Conservation (phyloP, 2,888 invertebrate genomes). For the Ophion slaviceki region DNA sequence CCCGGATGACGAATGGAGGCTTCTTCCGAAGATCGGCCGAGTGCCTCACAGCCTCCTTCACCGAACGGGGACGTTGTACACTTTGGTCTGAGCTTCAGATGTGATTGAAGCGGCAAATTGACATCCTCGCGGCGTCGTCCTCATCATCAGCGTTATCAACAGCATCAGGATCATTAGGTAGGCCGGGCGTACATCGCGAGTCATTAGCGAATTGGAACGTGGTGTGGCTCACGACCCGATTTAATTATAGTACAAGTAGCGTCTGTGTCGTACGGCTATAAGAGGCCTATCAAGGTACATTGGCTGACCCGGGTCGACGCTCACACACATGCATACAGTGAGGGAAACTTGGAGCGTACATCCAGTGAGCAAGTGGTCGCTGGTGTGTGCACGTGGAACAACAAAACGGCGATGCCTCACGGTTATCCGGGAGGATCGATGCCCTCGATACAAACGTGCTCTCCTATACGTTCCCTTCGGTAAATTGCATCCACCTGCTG, state of each 20-base stretch:
- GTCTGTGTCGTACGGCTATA: constrained; percentile 17
- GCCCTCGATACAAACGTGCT: constrained; percentile 74
- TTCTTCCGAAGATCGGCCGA: neutral
- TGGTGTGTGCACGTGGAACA: constrained; percentile 70
- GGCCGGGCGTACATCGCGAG: constrained; percentile 62
- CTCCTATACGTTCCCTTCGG: constrained; percentile 32
- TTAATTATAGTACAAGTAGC: constrained; percentile 64
- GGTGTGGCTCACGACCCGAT: constrained; percentile 70
- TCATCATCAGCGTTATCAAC: constrained; percentile 10
- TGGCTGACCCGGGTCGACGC: constrained; percentile 50
- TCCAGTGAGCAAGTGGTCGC: constrained; percentile 38
- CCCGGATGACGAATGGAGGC: too few species aligned
- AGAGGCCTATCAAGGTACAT: constrained; percentile 66
- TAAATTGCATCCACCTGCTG: constrained; percentile 63
- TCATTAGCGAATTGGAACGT: constrained; percentile 78
- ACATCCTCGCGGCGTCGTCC: constrained; percentile 30
- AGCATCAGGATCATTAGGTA: constrained; percentile 39
- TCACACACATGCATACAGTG: neutral
- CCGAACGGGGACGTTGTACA: neutral
- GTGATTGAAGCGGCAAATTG: constrained; percentile 9
- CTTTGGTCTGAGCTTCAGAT: neutral
- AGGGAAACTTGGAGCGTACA: neutral
- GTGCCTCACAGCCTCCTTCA: constrained; percentile 34
- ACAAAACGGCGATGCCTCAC: constrained; percentile 75
- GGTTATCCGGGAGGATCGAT: constrained; percentile 82